Percentiles rank a stretch among this genome's conserved stretches.
phyloP scores from a whole-genome alignment of 2,888 invertebrate genomes.

The Agonopterix heracliana region DNA sequence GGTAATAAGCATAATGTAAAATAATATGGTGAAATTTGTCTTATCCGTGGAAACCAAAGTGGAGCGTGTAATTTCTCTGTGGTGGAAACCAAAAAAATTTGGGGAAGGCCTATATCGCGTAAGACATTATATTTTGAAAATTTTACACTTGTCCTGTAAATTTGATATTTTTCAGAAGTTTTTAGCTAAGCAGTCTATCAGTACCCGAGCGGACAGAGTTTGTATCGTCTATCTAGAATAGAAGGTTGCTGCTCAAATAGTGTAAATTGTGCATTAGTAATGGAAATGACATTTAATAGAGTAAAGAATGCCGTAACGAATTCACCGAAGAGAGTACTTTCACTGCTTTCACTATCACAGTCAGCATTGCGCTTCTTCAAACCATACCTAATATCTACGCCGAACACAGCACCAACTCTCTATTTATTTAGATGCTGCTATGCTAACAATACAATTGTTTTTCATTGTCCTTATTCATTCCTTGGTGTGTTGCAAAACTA shows the following conservation, averaged over 20 bases:
- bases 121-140: no score
- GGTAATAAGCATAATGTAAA: no score
- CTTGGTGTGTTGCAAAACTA: constrained; percentile 54
- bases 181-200: no score
- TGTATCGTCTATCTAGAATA: neutral
- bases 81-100: no score
- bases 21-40: no score
- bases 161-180: no score
- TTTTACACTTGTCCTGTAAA: no score
- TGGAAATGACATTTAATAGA: constrained; percentile 29
- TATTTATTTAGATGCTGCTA: constrained; percentile 63
- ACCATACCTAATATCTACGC: constrained; percentile 38
- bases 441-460: constrained; percentile 57
- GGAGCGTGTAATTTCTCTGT: no score
- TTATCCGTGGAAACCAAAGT: no score
- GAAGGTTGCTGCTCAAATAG: neutral
- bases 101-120: no score
- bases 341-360: constrained; percentile 69
- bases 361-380: constrained; percentile 46
- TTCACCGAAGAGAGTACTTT: constrained; percentile 46
- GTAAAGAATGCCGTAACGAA: constrained; percentile 34
- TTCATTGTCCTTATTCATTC: constrained; percentile 56
- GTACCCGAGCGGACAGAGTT: no score
- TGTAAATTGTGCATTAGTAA: constrained; percentile 8
- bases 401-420: constrained; percentile 48